phyloP scores from a whole-genome alignment of 2,888 invertebrate species.

The Coremacera marginata region DNA sequence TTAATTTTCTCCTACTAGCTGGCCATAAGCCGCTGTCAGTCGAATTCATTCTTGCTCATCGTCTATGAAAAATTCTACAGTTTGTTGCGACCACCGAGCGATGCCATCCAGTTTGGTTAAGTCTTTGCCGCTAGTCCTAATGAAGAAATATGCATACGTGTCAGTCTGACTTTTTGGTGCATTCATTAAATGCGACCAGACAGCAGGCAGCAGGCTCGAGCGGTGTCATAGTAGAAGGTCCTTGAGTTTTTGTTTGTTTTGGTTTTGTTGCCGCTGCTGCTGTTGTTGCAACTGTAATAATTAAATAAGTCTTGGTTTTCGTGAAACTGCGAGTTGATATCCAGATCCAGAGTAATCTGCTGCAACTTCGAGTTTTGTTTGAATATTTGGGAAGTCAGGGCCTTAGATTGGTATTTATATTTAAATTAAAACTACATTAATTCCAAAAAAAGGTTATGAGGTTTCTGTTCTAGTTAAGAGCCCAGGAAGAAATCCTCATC shows the following conservation, averaged over 20 bases:
- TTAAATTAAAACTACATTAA: no score
- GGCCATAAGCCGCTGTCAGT: conserved; percentile 13
- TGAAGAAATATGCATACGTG: conserved; percentile 40
- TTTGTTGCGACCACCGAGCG: not conserved
- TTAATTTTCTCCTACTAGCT: not conserved
- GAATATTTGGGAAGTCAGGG: no score
- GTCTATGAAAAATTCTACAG: not conserved
- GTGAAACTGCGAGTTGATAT: no score
- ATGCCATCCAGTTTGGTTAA: not conserved
- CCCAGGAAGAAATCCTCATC: no score
- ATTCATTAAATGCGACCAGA: conserved; percentile 29
- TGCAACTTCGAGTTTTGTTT: no score
- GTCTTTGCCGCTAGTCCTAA: not conserved
- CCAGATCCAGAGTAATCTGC: no score
- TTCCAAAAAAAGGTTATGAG: no score
- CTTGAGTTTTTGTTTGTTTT: not conserved
- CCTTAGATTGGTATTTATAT: no score
- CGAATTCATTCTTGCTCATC: conserved; percentile 6
- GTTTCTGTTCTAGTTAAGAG: no score
- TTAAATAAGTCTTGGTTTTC: not conserved
- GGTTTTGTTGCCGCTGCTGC: not conserved
- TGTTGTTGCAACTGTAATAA: not conserved
- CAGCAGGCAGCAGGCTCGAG: not conserved
- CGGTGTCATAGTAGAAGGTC: not conserved
- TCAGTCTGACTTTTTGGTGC: conserved; percentile 25